Evolutionary conservation across 2,113 vertebrate species (phyloP), one percentile per base, ranked within the genome.

Genomic region (Pitta sordida): DNA sequence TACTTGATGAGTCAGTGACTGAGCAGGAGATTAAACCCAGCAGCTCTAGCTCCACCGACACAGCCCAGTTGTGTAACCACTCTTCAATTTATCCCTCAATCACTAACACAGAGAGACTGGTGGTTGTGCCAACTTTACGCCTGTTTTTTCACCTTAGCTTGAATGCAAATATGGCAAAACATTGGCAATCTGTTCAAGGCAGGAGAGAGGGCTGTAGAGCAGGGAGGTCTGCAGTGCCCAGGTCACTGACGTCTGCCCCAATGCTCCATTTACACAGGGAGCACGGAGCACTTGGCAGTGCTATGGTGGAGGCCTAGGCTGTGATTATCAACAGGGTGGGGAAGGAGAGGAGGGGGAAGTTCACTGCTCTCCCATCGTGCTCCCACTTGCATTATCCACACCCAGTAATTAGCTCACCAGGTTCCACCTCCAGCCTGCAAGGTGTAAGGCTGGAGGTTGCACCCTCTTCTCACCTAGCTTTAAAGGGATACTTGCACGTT

Each of bases 21-120:
- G 87, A 83, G 48, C 69, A 80, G 87, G 89, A 91, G 91, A 76
- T 92, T 77, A 94, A 94, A 89, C 55, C 13, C 87, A 83, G 78
- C 41, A 92, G 53, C 73, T 78, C 71, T 91, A 91, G 81, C 84
- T 92, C 68, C 67, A 23, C 19, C 71, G 81, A 88, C 37, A 15
- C 75, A 62, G 49, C 85, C 60, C 32, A 29, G 63, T 93, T 96
- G 91, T 82, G 86, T 89, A 96, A 96, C 70, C 51, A 55, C 87
- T 48, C 32, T 3, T 8, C 58, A n/a, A 39, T 10, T 83, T 93
- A 93, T 62, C 93, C 7, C 51, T 93, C 20, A 3, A 73, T 89
- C 55, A 0, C 63, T n/a, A 85, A 10, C 21, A 44, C 15, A 22
- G 51, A 46, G 37, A 74, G 41, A 76, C 90, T 30, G 53, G 30